A percentile compares a stretch with the other conserved stretches of the same genome.
These are phyloP conservation scores for Troides helena DNA, from an alignment of 2,888 invertebrate species.

Conservation along the genomic window DNA sequence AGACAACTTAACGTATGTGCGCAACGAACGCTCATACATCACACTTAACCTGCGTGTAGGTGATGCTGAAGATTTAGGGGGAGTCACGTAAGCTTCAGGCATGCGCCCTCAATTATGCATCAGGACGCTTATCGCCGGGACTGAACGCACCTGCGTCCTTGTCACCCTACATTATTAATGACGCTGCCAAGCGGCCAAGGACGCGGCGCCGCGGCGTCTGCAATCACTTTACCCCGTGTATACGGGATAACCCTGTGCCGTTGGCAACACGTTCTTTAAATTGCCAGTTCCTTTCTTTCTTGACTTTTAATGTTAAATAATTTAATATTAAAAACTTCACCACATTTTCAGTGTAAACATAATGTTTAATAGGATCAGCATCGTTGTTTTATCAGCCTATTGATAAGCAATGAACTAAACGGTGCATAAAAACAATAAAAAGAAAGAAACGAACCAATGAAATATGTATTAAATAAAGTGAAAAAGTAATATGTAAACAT, in stretches of 20 bases:
- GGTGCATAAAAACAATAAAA: no score
- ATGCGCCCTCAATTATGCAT: slow-evolving; percentile 75
- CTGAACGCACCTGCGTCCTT: slow-evolving; percentile 66
- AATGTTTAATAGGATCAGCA: no score
- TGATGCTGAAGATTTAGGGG: slow-evolving; percentile 47
- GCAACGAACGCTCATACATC: slow-evolving; percentile 44
- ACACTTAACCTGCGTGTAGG: slow-evolving; percentile 45
- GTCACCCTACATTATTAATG: slow-evolving; percentile 77
- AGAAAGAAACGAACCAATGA: no score
- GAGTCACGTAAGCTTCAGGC: slow-evolving; percentile 53
- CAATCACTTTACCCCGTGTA: slow-evolving; percentile 20
- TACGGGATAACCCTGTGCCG: background rate
- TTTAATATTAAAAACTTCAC: background rate
- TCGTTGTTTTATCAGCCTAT: no score
- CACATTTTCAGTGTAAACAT: no score
- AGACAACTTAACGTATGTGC: slow-evolving; percentile 12
- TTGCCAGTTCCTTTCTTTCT: background rate
- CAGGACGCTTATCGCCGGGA: slow-evolving; percentile 66
- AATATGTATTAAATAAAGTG: no score
- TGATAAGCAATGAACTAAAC: no score
- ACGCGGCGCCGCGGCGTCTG: slow-evolving; percentile 15
- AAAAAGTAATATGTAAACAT: no score
- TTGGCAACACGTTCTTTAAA: background rate
- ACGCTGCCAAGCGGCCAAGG: slow-evolving; percentile 34
- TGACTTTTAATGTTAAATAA: background rate